phyloP scores from a whole-genome alignment of 92 coral and sea anemone genomes.

The Paramuricea clavata region DNA sequence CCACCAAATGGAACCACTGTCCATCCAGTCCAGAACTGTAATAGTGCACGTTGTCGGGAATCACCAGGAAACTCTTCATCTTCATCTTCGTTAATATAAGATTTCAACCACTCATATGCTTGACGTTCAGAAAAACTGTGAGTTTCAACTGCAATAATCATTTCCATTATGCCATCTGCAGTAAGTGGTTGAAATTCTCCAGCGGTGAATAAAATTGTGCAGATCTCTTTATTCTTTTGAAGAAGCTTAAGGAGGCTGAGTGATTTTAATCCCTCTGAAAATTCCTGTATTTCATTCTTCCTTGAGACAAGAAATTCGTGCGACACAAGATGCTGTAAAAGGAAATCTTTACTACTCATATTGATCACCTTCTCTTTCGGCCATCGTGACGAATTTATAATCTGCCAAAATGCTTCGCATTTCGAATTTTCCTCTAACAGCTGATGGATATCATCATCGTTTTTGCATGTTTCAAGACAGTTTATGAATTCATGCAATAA shows the following conservation, averaged over 20 bases:
- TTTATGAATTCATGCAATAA: slow-evolving; percentile 26
- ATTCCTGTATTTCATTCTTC: slow-evolving; percentile 62
- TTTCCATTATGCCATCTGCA: not conserved
- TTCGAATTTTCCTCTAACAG: slow-evolving; percentile 34
- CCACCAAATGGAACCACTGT: slow-evolving; percentile 56
- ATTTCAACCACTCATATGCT: slow-evolving; percentile 52
- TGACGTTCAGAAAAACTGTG: slow-evolving; percentile 51
- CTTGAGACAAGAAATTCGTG: slow-evolving; percentile 56
- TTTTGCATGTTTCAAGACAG: not conserved
- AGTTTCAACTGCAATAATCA: slow-evolving; percentile 28
- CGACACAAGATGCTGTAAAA: slow-evolving; percentile 6
- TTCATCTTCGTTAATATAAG: too few relatives aligned
- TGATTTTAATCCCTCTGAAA: slow-evolving; percentile 47
- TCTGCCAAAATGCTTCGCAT: slow-evolving; percentile 43
- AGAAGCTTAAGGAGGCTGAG: slow-evolving; percentile 40
- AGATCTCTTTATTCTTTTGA: not conserved
- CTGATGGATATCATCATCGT: not conserved
- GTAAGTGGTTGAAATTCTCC: not conserved
- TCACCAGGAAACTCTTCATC: slow-evolving; percentile 39
- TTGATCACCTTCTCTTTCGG: slow-evolving; percentile 35
- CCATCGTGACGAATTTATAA: slow-evolving; percentile 49
- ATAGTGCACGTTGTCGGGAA: slow-evolving; percentile 48
- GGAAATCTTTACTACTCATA: not conserved
- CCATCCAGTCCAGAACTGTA: slow-evolving; percentile 58
- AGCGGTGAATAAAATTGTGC: not conserved